Evolutionary conservation across 2,113 vertebrate genomes (phyloP), one percentile per base, ranked within the genome.

Genomic region (Antidorcas marsupialis): DNA sequence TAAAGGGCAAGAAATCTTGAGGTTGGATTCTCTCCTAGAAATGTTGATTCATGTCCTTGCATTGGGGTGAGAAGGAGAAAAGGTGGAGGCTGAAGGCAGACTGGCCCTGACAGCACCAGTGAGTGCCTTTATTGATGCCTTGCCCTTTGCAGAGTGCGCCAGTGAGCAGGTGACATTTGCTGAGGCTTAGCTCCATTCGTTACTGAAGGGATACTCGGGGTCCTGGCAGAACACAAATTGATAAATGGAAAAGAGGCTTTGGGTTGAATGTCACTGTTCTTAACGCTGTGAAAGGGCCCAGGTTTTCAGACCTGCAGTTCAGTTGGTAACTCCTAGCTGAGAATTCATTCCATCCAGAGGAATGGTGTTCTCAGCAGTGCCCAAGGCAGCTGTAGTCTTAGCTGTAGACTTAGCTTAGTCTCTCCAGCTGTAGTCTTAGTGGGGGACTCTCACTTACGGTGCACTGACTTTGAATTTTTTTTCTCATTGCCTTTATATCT

Each of bases 181-280:
- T 11, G 96, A 96, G 98, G 96, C 96, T 98, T 97, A 98, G 60
- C 89, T 93, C 89, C 89, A 33, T 94, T 97, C 97, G 67, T 96
- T 89, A 95, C 91, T 97, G 78, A 87, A 88, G 89, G 87, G 94
- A 36, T 95, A 86, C 71, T 92, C 60, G 64, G 87, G 45, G 16
- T 95, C 28, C 91, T 82, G 45, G 82, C 89, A 81, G 71, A 96
- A 76, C 82, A 88, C 67, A 96, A 74, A 94, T 13, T 96, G 95
- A 82, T 97, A 92, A 96, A 95, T 96, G 67, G 89, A 64, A 94
- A 97, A 76, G 81, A 97, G 60, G 83, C 83, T 94, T 95, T 84
- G 89, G 87, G 43, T 52, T 87, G 78, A 87, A 76, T 52, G 83
- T 59, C 76, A 8, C 47, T 87, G 2, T 92, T 87, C 81, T 91